Percentiles rank a stretch among this genome's conserved stretches.
Evolutionary conservation across 2,113 vertebrate genomes (phyloP).

Genomic region (Ptilonorhynchus violaceus): DNA sequence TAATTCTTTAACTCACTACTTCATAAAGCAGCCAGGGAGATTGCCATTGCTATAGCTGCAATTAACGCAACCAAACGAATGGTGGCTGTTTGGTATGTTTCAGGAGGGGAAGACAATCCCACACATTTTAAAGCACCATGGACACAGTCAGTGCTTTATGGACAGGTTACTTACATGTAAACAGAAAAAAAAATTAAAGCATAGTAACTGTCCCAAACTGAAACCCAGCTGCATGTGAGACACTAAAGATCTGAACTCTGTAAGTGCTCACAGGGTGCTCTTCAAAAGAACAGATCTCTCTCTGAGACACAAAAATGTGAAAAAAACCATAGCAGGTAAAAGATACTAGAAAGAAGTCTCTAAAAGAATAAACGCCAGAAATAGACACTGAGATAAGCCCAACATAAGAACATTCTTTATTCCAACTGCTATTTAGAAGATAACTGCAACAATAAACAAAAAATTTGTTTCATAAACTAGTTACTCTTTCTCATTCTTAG

Average conservation of each 20-base stretch:
- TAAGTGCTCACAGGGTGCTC: not conserved
- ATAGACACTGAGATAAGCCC: not conserved
- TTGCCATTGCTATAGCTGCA: not conserved
- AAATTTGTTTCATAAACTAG: not conserved
- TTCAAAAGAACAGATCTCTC: not conserved
- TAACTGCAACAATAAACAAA: not conserved
- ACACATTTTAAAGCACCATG: not conserved
- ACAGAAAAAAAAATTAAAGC: not conserved
- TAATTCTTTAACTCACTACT: not conserved
- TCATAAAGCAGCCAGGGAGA: not conserved
- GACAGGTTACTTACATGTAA: not conserved
- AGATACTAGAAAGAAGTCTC: not conserved
- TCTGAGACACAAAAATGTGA: not conserved
- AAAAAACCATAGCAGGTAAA: not conserved
- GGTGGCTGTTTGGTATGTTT: not conserved
- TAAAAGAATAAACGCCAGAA: not conserved
- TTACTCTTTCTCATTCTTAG: not conserved
- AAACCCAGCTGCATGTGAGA: not conserved
- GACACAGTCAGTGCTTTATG: not conserved
- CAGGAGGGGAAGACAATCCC: not conserved
- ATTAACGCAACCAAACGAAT: not conserved
- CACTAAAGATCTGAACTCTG: not conserved
- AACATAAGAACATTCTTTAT: not conserved
- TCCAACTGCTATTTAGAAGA: not conserved
- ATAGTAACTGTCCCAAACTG: not conserved